Base-by-base conservation (phyloP, 2,888 invertebrate species). In the Microdon myrmicae region DNA sequence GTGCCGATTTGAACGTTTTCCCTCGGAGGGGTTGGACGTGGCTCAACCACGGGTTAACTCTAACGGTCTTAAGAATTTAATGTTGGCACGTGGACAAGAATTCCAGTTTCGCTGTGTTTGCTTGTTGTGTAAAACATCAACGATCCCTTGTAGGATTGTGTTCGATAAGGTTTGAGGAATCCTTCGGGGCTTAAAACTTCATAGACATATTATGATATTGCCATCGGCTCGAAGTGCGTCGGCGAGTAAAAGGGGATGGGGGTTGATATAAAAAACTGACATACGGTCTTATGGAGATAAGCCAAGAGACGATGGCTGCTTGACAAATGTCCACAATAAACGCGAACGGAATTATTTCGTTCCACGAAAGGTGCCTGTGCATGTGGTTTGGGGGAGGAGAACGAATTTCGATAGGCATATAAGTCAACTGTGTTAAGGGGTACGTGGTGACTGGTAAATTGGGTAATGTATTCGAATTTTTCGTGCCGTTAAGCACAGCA, bases 311-410 rank as follows among this genome's bases (percentile, higher is more conserved):
- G 56, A 34, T 53, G 31, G 28, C 64, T 64, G 58, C 38, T 58
- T 64, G 64, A 64, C 58, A 58, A 64, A 64, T 64, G 64, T 58
- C 64, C 64, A 47, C 64, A 64, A 64, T 64, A 64, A 64, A 64
- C 64, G 64, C 64, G 58, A 58, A 23, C 31, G 51, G 38, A 47
- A 51, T 64, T 58, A 61, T 61, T 56, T 31, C 13, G 20, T 13
- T 53, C 37, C 35, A 20, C 17, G n/a, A 17, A 20, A 9, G 12
- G 28, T 16, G 17, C 25, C 31, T 9, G 23, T 22, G 32, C n/a
- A n/a, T n/a, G n/a, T n/a, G n/a, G n/a, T n/a, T n/a, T n/a, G 9
- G 6, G 3, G 10, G 8, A 10, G 19, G 29, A 19, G 31, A 14
- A 13, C 29, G 29, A 29, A 31, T n/a, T n/a, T n/a, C n/a, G n/a